Percentiles rank a stretch among this genome's conserved stretches.
Conservation (phyloP, 2,888 invertebrate genomes). For the Epistrophe eligans region DNA sequence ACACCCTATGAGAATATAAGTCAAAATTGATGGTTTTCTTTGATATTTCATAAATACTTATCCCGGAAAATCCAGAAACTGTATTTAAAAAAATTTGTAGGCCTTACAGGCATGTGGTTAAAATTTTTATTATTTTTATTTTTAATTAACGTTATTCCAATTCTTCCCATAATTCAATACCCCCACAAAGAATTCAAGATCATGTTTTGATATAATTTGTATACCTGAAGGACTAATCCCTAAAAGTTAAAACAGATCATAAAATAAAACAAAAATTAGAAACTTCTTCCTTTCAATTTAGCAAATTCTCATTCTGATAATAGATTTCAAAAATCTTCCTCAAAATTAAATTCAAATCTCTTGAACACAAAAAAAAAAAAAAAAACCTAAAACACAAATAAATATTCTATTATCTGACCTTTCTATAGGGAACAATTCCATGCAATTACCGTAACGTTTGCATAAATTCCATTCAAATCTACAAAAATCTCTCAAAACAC, state of each 20-base stretch:
- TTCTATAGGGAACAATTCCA: conserved; percentile 30
- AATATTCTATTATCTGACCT: conserved; percentile 63
- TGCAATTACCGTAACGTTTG: conserved; percentile 61
- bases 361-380: neutral
- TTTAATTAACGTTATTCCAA: neutral
- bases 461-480: conserved; percentile 52
- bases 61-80: too few species aligned
- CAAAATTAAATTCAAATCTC: conserved; percentile 41
- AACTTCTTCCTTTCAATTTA: neutral
- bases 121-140: neutral
- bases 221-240: neutral
- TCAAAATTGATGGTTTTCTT: too few species aligned
- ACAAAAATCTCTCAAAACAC: conserved; percentile 59
- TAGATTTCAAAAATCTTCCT: conserved; percentile 8
- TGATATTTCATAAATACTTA: too few species aligned
- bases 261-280: neutral
- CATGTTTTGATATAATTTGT: neutral
- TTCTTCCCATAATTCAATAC: neutral
- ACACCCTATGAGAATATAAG: too few species aligned
- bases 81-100: too few species aligned
- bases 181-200: neutral
- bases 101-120: too few species aligned
- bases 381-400: conserved; percentile 40
- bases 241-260: neutral
- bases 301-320: neutral